Evolutionary conservation across 1,140 invertebrate genomes (phyloP).

Genomic region (Brachionus rotundiformis): DNA sequence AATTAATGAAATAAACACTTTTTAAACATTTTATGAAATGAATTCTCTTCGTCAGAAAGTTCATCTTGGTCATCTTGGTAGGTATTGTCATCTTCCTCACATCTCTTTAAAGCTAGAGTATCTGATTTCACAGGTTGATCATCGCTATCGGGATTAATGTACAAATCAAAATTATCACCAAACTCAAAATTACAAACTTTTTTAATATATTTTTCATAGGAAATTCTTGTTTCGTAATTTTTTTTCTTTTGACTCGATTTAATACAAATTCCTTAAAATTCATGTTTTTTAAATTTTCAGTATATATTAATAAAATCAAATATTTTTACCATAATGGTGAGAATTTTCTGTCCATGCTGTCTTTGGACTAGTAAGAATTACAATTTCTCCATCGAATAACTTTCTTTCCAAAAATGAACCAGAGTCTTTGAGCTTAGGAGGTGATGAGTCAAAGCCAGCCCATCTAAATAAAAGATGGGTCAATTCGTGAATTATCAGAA

Average conservation of each 20-base stretch:
- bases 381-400: not conserved
- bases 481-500: not conserved
- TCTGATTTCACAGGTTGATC: not conserved
- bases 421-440: not conserved
- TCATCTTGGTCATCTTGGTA: not conserved
- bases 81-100: not conserved
- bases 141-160: not conserved
- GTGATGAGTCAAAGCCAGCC: not conserved
- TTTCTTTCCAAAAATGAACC: not conserved
- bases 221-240: not conserved
- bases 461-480: conserved; percentile 3
- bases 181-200: conserved; percentile 13
- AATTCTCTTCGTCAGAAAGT: not conserved
- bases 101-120: not conserved
- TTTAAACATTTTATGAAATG: not conserved
- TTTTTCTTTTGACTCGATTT: not conserved
- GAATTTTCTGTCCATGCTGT: not conserved
- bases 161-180: not conserved
- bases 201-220: not conserved
- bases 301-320: not conserved
- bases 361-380: not conserved
- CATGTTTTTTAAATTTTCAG: no score
- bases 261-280: not conserved
- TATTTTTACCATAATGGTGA: not conserved
- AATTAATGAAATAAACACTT: not conserved